Percentiles rank a stretch among this genome's conserved stretches.
Evolutionary conservation across 1,140 invertebrate genomes (phyloP).

Genomic region (Formica exsecta): DNA sequence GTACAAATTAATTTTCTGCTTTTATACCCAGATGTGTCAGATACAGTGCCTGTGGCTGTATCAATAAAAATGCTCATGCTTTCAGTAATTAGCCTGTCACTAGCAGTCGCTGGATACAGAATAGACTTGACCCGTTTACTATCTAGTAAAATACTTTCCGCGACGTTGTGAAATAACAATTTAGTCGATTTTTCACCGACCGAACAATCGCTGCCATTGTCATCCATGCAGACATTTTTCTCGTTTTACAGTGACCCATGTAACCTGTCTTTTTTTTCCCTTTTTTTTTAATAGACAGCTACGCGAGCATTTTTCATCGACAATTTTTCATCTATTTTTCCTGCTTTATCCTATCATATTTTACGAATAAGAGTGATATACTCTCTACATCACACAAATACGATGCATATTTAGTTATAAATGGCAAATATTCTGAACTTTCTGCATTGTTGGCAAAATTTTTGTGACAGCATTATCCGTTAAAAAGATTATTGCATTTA

Average conservation of each 20-base stretch:
- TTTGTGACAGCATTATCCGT: not conserved
- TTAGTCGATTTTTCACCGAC: slow-evolving; percentile 50
- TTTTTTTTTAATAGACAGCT: slow-evolving; percentile 17
- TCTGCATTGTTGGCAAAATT: not conserved
- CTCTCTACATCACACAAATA: not conserved
- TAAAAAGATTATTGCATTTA: not conserved
- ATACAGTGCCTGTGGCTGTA: slow-evolving; percentile 52
- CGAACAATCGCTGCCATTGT: slow-evolving; percentile 37
- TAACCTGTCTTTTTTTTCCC: not conserved
- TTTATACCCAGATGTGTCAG: slow-evolving; percentile 54
- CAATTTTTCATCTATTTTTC: slow-evolving; percentile 54
- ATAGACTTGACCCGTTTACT: slow-evolving; percentile 60
- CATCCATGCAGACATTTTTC: slow-evolving; percentile 38
- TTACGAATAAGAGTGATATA: slow-evolving; percentile 37
- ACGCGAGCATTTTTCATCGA: slow-evolving; percentile 36
- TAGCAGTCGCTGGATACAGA: slow-evolving; percentile 22
- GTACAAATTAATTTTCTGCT: slow-evolving; percentile 46
- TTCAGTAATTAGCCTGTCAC: slow-evolving; percentile 59
- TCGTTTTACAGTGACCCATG: slow-evolving; percentile 17
- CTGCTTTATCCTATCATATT: slow-evolving; percentile 14
- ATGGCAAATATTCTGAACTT: not conserved
- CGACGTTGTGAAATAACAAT: slow-evolving; percentile 55
- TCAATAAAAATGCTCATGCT: slow-evolving; percentile 64
- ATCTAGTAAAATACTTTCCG: slow-evolving; percentile 53
- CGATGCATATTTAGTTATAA: slow-evolving; percentile 18